A percentile compares a stretch with the other conserved stretches of the same genome.
Evolutionary conservation across 2,888 invertebrate genomes (phyloP).

Genomic region (Neocrepidodera transversa): DNA sequence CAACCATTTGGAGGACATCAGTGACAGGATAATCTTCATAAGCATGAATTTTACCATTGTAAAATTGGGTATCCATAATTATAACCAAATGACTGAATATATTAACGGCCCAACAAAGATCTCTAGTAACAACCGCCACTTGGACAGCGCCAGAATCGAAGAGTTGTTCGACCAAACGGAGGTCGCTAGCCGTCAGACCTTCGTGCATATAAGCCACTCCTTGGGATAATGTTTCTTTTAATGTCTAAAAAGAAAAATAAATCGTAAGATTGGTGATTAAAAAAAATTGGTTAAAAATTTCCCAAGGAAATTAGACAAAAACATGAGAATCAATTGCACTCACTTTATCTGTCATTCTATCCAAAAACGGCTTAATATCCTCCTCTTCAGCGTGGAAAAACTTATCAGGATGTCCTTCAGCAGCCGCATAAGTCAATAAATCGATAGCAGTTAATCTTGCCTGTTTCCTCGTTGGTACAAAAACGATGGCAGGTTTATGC

Average conservation of each 20-base stretch:
- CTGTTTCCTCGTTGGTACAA: slow-evolving; percentile 91
- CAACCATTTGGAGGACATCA: slow-evolving; percentile 97
- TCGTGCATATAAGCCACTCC: slow-evolving; percentile 98
- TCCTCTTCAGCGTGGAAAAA: slow-evolving; percentile 90
- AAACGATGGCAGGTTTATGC: slow-evolving; percentile 84
- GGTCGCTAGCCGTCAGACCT: slow-evolving; percentile 85
- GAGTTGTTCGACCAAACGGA: slow-evolving; percentile 90
- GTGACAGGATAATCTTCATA: slow-evolving; percentile 99
- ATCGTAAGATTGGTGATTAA: background rate
- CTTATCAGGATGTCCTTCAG: slow-evolving; percentile 83
- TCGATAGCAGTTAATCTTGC: slow-evolving; percentile 95
- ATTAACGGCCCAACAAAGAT: slow-evolving; percentile 91
- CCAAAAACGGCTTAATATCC: slow-evolving; percentile 88
- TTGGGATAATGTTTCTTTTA: slow-evolving; percentile 90
- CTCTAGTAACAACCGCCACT: slow-evolving; percentile 89
- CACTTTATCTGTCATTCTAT: slow-evolving; percentile 86
- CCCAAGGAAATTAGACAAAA: background rate
- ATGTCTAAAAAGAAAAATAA: slow-evolving; percentile 63
- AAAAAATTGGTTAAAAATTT: no score
- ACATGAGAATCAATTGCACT: slow-evolving; percentile 14
- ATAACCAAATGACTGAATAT: slow-evolving; percentile 93
- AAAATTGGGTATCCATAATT: slow-evolving; percentile 95
- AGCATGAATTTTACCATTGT: slow-evolving; percentile 81
- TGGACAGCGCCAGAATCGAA: slow-evolving; percentile 93
- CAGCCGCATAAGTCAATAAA: slow-evolving; percentile 90